These are phyloP conservation scores for Coptotermes formosanus DNA, from an alignment of 1,140 invertebrate species.

Conservation along the genomic window DNA sequence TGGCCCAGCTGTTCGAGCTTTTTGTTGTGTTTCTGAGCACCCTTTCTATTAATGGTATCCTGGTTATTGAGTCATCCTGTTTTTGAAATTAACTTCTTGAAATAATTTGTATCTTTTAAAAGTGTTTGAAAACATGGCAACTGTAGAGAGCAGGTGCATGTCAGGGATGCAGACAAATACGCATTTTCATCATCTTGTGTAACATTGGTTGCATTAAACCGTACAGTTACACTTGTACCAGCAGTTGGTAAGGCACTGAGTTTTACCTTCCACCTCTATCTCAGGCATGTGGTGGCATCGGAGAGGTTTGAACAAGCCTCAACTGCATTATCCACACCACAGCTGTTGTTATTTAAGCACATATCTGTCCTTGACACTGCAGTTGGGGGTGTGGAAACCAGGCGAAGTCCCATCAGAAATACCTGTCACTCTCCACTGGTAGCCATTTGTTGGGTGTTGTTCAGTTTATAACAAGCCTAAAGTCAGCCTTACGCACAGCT, in stretches of 20 bases:
- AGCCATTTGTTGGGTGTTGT: no score
- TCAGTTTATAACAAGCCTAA: no score
- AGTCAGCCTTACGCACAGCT: no score
- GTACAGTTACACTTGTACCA: neutral
- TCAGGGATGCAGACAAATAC: neutral
- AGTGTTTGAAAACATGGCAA: neutral
- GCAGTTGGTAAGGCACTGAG: neutral
- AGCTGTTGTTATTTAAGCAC: no score
- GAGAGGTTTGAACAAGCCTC: no score
- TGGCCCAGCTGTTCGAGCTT: neutral
- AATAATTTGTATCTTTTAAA: neutral
- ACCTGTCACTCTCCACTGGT: no score
- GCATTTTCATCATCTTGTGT: no score
- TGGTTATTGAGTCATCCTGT: constrained; percentile 28
- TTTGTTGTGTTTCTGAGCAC: constrained; percentile 21
- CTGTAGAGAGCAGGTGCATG: neutral
- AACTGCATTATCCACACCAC: no score
- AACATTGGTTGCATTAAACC: neutral
- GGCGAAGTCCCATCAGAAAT: no score
- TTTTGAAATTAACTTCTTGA: constrained; percentile 28
- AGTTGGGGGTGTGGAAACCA: no score
- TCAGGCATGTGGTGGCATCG: no score
- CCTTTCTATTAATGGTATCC: constrained; percentile 30
- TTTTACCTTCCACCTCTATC: neutral
- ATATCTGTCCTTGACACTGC: no score